Percentiles rank a stretch among this genome's conserved stretches.
Evolutionary conservation across 2,888 invertebrate genomes (phyloP).

Genomic region (Agriopis marginaria): DNA sequence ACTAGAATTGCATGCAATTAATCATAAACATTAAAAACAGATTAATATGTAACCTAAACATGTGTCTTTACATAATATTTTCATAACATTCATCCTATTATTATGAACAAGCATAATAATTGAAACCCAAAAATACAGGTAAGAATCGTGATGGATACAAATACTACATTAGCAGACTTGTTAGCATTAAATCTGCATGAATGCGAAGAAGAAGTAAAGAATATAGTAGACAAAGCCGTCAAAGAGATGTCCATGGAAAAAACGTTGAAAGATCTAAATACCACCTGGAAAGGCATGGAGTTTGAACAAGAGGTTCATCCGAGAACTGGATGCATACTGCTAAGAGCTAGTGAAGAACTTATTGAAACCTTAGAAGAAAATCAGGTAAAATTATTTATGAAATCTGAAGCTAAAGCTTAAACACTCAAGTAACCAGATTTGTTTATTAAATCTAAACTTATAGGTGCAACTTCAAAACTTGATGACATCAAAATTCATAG

Average conservation of each 20-base stretch:
- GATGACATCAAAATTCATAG: conserved; percentile 98
- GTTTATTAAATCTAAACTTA: conserved; percentile 28
- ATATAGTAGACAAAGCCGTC: conserved; percentile 98
- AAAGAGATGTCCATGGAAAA: conserved; percentile 99
- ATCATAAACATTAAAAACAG: background rate
- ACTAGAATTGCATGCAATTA: background rate
- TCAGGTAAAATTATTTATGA: conserved; percentile 87
- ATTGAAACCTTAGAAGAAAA: conserved; percentile 99
- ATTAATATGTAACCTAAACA: background rate
- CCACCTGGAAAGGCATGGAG: conserved; percentile 97
- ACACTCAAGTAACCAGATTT: background rate
- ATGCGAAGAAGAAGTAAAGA: conserved; percentile 98
- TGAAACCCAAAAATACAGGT: conserved; percentile 86
- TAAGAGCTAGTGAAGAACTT: conserved; percentile 97
- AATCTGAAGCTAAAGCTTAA: background rate
- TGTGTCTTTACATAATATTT: background rate
- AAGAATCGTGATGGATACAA: conserved; percentile 96
- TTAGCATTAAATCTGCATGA: conserved; percentile 97
- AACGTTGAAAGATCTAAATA: conserved; percentile 94
- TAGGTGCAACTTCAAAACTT: conserved; percentile 97
- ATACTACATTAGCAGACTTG: conserved; percentile 96
- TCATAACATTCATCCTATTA: background rate
- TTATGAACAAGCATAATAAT: conserved; percentile 6
- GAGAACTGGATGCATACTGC: conserved; percentile 93
- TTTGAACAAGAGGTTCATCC: conserved; percentile 96